Evolutionary conservation across 2,113 vertebrate genomes (phyloP).

Genomic region (Colossoma macropomum): DNA sequence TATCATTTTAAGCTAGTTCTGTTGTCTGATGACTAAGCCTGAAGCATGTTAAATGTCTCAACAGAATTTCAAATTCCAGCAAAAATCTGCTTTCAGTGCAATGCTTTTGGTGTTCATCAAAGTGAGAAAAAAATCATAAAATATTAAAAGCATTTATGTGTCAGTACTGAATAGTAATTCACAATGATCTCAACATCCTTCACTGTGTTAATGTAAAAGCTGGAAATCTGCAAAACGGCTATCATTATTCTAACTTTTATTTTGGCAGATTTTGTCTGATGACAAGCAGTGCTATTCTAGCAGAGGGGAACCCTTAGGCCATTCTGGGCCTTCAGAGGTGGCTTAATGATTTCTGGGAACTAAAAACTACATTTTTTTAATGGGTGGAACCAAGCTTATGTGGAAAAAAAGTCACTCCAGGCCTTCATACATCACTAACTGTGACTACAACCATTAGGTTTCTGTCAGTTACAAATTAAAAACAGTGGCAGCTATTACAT

Average conservation of each 20-base stretch:
- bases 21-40: neutral
- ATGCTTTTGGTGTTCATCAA: neutral
- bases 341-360: no score
- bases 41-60: neutral
- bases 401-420: no score
- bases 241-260: neutral
- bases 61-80: neutral
- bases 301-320: no score
- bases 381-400: no score
- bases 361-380: no score
- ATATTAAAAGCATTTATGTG: neutral
- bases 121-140: neutral
- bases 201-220: neutral
- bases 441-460: no score
- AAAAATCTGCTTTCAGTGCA: neutral
- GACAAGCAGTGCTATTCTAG: no score
- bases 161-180: neutral
- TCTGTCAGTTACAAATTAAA: no score
- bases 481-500: no score
- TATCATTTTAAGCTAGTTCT: no score
- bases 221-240: neutral
- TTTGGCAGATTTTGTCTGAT: neutral
- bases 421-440: no score
- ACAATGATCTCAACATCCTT: neutral
- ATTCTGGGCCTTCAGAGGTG: no score